These are phyloP conservation scores for Empis livida DNA, from an alignment of 2,888 invertebrate genomes.

Conservation along the genomic window DNA sequence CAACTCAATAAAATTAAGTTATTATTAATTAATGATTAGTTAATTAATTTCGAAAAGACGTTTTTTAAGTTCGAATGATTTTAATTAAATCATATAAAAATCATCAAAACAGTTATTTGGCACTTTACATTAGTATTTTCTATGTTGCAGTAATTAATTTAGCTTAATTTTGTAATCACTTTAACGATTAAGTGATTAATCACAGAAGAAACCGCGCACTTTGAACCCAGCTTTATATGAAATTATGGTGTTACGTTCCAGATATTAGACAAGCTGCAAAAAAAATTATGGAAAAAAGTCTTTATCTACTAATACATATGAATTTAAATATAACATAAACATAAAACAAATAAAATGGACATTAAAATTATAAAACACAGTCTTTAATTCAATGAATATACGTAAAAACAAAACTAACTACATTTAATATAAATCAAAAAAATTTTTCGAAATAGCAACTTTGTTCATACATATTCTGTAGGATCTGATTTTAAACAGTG, in stretches of 20 bases:
- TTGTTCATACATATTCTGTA: neutral
- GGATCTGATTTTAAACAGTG: neutral
- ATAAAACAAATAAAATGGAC: neutral
- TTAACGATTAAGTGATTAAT: no score
- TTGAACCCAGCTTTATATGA: neutral
- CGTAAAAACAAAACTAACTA: neutral
- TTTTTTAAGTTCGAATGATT: no score
- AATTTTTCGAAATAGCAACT: neutral
- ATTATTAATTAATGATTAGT: no score
- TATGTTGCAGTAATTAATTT: no score
- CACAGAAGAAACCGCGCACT: neutral
- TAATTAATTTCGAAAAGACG: no score
- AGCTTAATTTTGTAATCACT: no score
- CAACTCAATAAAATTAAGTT: no score
- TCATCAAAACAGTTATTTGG: no score
- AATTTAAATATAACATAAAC: neutral
- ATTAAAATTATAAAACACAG: neutral
- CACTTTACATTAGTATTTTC: no score
- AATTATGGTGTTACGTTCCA: neutral
- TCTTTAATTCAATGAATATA: neutral
- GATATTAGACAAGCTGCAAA: neutral
- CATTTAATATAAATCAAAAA: neutral
- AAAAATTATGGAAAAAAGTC: no score
- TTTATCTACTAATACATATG: neutral
- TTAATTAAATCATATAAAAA: no score